phyloP scores from a whole-genome alignment of 2,888 invertebrate genomes.

The Colletes collaris region DNA sequence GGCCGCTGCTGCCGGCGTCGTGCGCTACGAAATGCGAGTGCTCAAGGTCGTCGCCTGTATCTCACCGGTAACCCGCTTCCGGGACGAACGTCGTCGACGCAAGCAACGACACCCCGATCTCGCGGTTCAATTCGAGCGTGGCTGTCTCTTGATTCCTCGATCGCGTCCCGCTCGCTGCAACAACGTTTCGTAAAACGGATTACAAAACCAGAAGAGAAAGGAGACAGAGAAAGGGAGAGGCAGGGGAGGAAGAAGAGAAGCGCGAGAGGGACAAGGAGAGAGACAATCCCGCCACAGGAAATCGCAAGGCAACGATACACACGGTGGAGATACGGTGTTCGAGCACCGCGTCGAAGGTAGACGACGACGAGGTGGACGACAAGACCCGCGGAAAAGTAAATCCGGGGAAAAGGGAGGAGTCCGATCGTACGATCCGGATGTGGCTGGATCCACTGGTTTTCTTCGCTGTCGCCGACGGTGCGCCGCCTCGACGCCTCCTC shows the following conservation, averaged over 20 bases:
- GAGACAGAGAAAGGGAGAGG: constrained; percentile 71
- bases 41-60: constrained; percentile 58
- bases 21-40: constrained; percentile 49
- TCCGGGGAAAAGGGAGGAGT: constrained; percentile 33
- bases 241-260: constrained; percentile 61
- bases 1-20: constrained; percentile 14
- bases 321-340: constrained; percentile 54
- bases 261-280: constrained; percentile 47
- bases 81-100: constrained; percentile 20
- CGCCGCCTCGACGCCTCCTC: constrained; percentile 19
- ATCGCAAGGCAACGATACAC: constrained; percentile 52
- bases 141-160: constrained; percentile 28
- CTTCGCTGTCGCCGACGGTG: constrained; percentile 32
- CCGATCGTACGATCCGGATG: constrained; percentile 63
- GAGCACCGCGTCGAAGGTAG: constrained; percentile 44
- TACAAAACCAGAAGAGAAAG: constrained; percentile 78
- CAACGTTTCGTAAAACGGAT: constrained; percentile 78
- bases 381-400: constrained; percentile 37
- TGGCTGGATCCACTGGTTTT: constrained; percentile 63
- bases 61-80: constrained; percentile 60
- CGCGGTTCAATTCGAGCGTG: constrained; percentile 1
- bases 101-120: too few relatives aligned
- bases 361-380: constrained; percentile 40
- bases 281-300: constrained; percentile 46
- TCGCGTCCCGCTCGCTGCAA: constrained; percentile 52